These are phyloP conservation scores for Acanthiza pusilla DNA, from an alignment of 2,797 vertebrate genomes.

Conservation along the genomic window DNA sequence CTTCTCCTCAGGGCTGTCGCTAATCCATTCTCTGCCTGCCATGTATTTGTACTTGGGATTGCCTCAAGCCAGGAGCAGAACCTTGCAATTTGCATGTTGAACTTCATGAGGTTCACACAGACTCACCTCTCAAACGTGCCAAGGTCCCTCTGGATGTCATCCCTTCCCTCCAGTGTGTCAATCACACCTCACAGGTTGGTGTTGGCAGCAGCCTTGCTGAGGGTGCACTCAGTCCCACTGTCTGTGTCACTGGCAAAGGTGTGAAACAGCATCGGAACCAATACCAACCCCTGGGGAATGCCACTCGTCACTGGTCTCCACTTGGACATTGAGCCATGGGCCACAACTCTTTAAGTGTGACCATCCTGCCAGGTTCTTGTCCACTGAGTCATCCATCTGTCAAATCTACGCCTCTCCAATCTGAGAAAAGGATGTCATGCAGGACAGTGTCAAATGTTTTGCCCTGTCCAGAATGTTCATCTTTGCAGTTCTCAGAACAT, in stretches of 20 bases:
- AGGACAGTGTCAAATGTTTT: not conserved
- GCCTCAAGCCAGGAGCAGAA: too few relatives aligned
- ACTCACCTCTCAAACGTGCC: not conserved
- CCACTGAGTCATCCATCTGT: fast-evolving
- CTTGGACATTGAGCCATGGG: not conserved
- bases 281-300: fast-evolving
- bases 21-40: not conserved
- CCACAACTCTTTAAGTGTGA: not conserved
- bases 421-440: not conserved
- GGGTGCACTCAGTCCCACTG: not conserved
- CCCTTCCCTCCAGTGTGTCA: not conserved
- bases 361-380: not conserved
- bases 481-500: not conserved
- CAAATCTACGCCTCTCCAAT: not conserved
- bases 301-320: not conserved
- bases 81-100: not conserved
- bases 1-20: not conserved
- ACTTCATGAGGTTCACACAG: not conserved
- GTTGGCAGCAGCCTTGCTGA: not conserved
- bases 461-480: not conserved
- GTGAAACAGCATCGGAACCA: fast-evolving
- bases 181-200: not conserved
- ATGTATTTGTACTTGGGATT: not conserved
- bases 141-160: not conserved
- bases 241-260: fast-evolving